phyloP scores from a whole-genome alignment of 1,140 invertebrate genomes.

The Drosophila ironensis region DNA sequence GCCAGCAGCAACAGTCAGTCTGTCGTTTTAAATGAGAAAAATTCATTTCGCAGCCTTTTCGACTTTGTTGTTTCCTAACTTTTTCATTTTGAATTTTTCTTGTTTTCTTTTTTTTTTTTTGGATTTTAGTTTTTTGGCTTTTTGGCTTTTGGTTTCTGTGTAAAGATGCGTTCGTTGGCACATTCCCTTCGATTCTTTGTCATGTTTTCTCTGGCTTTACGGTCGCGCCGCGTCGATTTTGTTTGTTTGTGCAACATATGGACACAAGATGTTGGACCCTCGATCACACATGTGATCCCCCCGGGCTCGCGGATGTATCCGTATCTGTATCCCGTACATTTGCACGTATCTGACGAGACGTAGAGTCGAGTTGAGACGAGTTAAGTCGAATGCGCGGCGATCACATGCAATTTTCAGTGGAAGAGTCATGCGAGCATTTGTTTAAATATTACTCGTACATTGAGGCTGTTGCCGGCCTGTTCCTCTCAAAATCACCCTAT shows the following conservation, averaged over 20 bases:
- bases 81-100: too few relatives aligned
- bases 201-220: constrained; percentile 19
- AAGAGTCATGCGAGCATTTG: constrained; percentile 45
- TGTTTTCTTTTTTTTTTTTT: constrained; percentile 16
- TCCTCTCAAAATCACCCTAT: background rate
- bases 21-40: constrained; percentile 10
- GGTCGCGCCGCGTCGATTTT: constrained; percentile 51
- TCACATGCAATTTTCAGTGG: constrained; percentile 46
- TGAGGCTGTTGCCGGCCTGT: constrained; percentile 5
- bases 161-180: constrained; percentile 62
- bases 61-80: constrained; percentile 3
- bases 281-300: constrained; percentile 56
- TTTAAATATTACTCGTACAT: constrained; percentile 44
- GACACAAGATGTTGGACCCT: constrained; percentile 68
- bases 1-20: background rate
- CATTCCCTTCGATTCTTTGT: constrained; percentile 17
- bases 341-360: background rate
- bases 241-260: constrained; percentile 75
- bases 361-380: too few relatives aligned
- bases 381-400: background rate
- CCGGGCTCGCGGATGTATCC: background rate
- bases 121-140: constrained; percentile 34
- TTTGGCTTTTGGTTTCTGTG: constrained; percentile 42
- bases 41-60: constrained; percentile 33
- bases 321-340: background rate